Conservation (phyloP, 2,113 vertebrate species). For the Pao palembangensis region DNA sequence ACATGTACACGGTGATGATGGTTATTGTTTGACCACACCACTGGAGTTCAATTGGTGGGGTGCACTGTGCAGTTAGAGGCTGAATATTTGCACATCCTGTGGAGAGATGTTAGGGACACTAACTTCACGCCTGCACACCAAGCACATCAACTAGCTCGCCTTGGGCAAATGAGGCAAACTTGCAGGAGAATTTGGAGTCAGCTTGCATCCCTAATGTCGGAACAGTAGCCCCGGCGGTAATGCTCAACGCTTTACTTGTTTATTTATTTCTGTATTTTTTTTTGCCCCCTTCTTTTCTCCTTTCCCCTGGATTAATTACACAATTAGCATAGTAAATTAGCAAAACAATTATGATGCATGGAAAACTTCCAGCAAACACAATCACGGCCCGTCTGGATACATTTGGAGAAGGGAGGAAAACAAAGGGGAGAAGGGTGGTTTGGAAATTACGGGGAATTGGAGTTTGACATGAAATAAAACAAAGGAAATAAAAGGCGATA, state of each 20-base stretch:
- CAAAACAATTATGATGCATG: conserved; percentile 82
- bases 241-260: conserved; percentile 73
- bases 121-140: conserved; percentile 53
- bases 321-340: conserved; percentile 84
- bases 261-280: conserved; percentile 76
- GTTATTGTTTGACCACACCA: conserved; percentile 61
- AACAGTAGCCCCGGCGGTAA: conserved; percentile 74
- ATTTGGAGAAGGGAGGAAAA: conserved; percentile 19
- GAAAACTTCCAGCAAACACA: conserved; percentile 75
- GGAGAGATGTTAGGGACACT: conserved; percentile 62
- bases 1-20: conserved; percentile 28
- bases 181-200: conserved; percentile 59
- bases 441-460: conserved; percentile 61
- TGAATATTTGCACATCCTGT: conserved; percentile 56
- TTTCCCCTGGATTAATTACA: conserved; percentile 80
- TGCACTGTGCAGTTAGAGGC: conserved; percentile 51
- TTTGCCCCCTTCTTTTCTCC: conserved; percentile 77
- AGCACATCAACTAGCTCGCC: conserved; percentile 67
- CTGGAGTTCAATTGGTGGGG: conserved; percentile 60
- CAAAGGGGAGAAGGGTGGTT: conserved; percentile 56
- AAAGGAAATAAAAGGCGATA: conserved; percentile 69
- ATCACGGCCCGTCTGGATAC: conserved; percentile 60
- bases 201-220: conserved; percentile 78
- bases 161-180: conserved; percentile 68
- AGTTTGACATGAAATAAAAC: conserved; percentile 71